phyloP scores from a whole-genome alignment of 2,888 invertebrate genomes.

The Ethmia dodecea region DNA sequence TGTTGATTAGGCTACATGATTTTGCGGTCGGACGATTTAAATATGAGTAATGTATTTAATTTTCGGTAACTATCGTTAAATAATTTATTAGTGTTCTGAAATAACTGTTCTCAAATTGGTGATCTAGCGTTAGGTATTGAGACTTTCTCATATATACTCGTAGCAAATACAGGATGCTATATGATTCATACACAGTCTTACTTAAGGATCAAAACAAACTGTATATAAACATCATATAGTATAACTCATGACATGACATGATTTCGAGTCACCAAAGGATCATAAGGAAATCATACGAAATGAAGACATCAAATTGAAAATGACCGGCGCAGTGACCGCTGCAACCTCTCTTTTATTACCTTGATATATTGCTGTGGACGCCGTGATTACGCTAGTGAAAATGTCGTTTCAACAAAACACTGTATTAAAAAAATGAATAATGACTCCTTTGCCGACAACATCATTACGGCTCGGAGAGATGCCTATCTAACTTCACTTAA shows the following conservation, averaged over 20 bases:
- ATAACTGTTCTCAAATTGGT: too few relatives aligned
- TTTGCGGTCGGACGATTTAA: too few relatives aligned
- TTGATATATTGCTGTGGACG: conserved; percentile 67
- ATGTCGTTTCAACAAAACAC: conserved; percentile 75
- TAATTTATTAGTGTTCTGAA: too few relatives aligned
- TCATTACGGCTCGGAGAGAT: conserved; percentile 67
- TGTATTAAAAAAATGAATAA: conserved; percentile 77
- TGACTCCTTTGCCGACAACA: conserved; percentile 71
- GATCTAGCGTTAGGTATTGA: too few relatives aligned
- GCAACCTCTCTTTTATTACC: conserved; percentile 63
- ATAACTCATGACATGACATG: background rate
- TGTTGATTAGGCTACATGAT: too few relatives aligned
- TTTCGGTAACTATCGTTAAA: too few relatives aligned
- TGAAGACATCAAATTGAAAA: conserved; percentile 73
- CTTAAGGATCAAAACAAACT: background rate
- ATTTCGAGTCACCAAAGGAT: background rate
- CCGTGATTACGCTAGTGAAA: conserved; percentile 74
- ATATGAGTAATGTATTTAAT: too few relatives aligned
- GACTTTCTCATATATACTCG: too few relatives aligned
- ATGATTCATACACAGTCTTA: too few relatives aligned
- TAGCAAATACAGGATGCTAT: too few relatives aligned
- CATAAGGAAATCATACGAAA: conserved; percentile 21
- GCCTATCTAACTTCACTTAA: conserved; percentile 49
- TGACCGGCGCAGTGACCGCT: conserved; percentile 49
- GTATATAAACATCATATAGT: background rate